These are phyloP conservation scores for Erebia ligea DNA, from an alignment of 2,888 invertebrate species.

Conservation along the genomic window DNA sequence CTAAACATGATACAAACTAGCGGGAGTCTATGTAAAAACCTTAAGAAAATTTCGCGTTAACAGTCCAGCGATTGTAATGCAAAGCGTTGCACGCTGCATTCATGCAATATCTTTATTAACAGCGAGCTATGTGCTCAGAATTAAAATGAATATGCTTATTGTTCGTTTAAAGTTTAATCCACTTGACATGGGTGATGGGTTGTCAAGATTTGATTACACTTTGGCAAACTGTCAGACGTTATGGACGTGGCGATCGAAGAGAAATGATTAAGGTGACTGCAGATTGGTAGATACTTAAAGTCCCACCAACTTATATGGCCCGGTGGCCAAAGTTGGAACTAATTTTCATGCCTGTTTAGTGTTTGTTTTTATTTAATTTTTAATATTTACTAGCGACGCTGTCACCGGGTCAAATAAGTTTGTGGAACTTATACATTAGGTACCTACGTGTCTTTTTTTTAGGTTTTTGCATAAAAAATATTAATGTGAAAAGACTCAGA, in stretches of 20 bases:
- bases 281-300: not conserved
- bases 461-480: too few species aligned
- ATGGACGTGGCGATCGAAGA: conserved; percentile 17
- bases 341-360: too few species aligned
- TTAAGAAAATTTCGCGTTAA: conserved; percentile 32
- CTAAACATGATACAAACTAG: not conserved
- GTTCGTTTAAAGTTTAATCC: conserved; percentile 36
- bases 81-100: conserved; percentile 43
- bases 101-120: conserved; percentile 53
- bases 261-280: conserved; percentile 11
- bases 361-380: too few species aligned
- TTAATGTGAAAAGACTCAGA: too few species aligned
- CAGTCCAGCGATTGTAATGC: conserved; percentile 41
- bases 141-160: conserved; percentile 35
- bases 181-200: conserved; percentile 38
- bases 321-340: too few species aligned
- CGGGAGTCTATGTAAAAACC: not conserved
- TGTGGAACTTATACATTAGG: too few species aligned
- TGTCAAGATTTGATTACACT: conserved; percentile 36
- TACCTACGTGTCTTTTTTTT: too few species aligned
- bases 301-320: too few species aligned
- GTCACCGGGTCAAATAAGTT: too few species aligned
- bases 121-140: conserved; percentile 37
- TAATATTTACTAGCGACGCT: too few species aligned
- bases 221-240: conserved; percentile 27